Percentiles rank a stretch among this genome's conserved stretches.
Conservation (phyloP, 1,140 invertebrate species). For the Pissodes strobi region DNA sequence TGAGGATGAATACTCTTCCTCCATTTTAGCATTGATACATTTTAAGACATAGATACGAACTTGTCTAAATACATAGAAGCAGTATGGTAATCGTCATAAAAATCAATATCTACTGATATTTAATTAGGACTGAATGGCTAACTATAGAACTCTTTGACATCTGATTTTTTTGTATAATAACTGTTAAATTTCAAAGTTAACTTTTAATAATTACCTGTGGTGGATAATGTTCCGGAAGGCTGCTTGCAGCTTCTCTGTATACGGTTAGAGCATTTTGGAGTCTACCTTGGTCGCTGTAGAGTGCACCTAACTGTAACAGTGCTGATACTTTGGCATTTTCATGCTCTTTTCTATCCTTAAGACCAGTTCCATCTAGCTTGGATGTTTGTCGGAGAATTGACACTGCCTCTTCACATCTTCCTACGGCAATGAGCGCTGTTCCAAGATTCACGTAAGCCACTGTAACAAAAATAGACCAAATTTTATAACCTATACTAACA, state of each 20-base stretch:
- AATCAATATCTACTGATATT: too few species aligned
- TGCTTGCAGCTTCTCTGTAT: slow-evolving; percentile 83
- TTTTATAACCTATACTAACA: too few species aligned
- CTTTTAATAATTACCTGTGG: slow-evolving; percentile 82
- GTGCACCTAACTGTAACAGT: slow-evolving; percentile 85
- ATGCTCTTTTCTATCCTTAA: slow-evolving; percentile 89
- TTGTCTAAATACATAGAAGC: too few species aligned
- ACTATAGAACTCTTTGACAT: too few species aligned
- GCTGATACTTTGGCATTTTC: slow-evolving; percentile 89
- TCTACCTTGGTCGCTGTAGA: slow-evolving; percentile 85
- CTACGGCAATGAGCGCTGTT: slow-evolving; percentile 80
- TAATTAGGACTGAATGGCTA: too few species aligned
- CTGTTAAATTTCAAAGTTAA: too few species aligned
- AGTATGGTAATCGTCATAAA: too few species aligned
- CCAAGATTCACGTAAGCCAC: slow-evolving; percentile 96
- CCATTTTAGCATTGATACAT: too few species aligned
- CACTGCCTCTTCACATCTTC: slow-evolving; percentile 81
- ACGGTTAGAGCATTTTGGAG: slow-evolving; percentile 84
- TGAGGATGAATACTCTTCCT: too few species aligned
- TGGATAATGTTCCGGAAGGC: slow-evolving; percentile 79
- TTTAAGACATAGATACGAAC: too few species aligned
- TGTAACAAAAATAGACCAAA: slow-evolving; percentile 63
- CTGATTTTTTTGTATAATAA: too few species aligned
- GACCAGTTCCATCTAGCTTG: slow-evolving; percentile 79
- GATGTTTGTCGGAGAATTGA: slow-evolving; percentile 81